phyloP scores from a whole-genome alignment of 2,888 invertebrate species.

The Sarcophaga carnaria region DNA sequence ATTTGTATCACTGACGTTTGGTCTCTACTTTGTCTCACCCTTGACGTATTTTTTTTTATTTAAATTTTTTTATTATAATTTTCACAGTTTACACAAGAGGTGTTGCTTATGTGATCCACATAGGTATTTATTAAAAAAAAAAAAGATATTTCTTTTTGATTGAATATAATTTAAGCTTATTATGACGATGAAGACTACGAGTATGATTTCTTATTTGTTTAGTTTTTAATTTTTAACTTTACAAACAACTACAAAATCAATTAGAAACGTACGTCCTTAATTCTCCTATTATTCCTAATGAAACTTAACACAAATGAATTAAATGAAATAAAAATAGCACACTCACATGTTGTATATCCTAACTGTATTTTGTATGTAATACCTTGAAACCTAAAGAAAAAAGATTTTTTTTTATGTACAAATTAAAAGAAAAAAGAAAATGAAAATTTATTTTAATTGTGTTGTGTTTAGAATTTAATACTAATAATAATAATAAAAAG shows the following conservation, averaged over 20 bases:
- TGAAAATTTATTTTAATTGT: too few species aligned
- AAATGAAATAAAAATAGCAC: conserved; percentile 4
- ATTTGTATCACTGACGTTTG: not conserved
- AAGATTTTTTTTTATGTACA: not conserved
- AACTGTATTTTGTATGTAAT: conserved; percentile 10
- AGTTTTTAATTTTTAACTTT: conserved; percentile 23
- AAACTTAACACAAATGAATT: conserved; percentile 6
- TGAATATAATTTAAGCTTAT: conserved; percentile 47
- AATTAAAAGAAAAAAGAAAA: not conserved
- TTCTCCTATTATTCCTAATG: conserved; percentile 19
- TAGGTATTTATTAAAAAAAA: not conserved
- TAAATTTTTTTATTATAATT: not conserved
- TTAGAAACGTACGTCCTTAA: conserved; percentile 35
- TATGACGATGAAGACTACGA: not conserved
- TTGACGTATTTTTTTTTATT: not conserved
- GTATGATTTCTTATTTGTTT: conserved; percentile 20
- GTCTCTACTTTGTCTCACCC: not conserved
- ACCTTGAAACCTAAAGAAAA: conserved; percentile 43
- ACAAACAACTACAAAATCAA: not conserved
- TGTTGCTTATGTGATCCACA: too few species aligned
- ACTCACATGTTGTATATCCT: conserved; percentile 35
- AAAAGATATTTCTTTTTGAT: not conserved
- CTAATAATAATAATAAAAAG: too few species aligned
- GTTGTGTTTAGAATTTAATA: too few species aligned
- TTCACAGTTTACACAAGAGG: too few species aligned